Evolutionary conservation across 2,888 invertebrate genomes (phyloP).

Genomic region (Autographa pulchrina): DNA sequence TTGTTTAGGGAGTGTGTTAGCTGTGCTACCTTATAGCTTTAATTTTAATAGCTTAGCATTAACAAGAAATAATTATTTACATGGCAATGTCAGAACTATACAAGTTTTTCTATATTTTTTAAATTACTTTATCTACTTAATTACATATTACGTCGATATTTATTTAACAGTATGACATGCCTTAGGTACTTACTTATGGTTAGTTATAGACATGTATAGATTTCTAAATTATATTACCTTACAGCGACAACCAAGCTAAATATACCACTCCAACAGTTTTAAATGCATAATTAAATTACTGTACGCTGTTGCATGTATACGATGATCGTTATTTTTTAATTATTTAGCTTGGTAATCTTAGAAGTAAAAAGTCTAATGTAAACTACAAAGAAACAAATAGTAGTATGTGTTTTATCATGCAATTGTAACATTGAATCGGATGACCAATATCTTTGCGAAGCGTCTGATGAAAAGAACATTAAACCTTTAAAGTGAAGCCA

Average conservation of each 20-base stretch:
- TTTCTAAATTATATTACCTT: neutral
- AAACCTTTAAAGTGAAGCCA: constrained; percentile 20
- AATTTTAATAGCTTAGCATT: no score
- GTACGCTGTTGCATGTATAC: no score
- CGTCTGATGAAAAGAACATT: constrained; percentile 54
- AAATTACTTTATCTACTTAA: no score
- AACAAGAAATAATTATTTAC: no score
- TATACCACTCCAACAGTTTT: neutral
- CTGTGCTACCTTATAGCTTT: no score
- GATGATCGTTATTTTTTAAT: no score
- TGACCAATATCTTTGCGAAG: constrained; percentile 64
- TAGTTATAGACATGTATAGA: constrained; percentile 24
- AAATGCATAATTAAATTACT: neutral
- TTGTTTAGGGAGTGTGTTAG: no score
- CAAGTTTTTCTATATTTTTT: no score
- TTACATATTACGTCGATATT: neutral
- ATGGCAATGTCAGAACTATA: no score
- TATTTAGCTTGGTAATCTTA: constrained; percentile 24
- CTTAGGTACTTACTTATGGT: constrained; percentile 28
- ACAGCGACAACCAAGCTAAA: constrained; percentile 37
- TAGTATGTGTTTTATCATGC: constrained; percentile 66
- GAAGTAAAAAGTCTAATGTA: constrained; percentile 33
- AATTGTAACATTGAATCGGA: constrained; percentile 57
- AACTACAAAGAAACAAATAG: constrained; percentile 31
- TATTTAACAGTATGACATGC: constrained; percentile 33